Evolutionary conservation across 1,140 invertebrate genomes (phyloP).

Genomic region (Conus ventricosus): DNA sequence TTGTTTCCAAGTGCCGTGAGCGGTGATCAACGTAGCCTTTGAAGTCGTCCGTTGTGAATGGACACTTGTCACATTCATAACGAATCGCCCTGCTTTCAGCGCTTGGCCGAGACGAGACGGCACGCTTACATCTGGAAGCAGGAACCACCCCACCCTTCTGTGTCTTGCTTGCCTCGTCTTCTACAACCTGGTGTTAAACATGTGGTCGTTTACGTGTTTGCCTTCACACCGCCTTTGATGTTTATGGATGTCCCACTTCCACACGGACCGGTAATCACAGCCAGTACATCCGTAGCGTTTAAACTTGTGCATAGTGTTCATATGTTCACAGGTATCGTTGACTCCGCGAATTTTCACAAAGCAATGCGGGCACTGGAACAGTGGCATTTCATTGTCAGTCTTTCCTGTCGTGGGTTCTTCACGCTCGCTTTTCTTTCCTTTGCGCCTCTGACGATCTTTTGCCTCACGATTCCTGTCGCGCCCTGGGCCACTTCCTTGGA

Average conservation of each 20-base stretch:
- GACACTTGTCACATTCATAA: constrained; percentile 68
- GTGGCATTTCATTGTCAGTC: constrained; percentile 39
- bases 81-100: too few relatives aligned
- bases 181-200: constrained; percentile 67
- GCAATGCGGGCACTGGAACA: constrained; percentile 71
- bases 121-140: constrained; percentile 42
- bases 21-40: constrained; percentile 67
- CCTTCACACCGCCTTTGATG: constrained; percentile 72
- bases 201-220: constrained; percentile 70
- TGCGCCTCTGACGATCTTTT: too few relatives aligned
- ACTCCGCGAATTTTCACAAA: constrained; percentile 73
- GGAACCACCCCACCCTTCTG: constrained; percentile 37
- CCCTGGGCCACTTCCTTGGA: neutral
- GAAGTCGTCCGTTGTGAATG: constrained; percentile 62
- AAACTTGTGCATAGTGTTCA: constrained; percentile 74
- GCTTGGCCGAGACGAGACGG: neutral
- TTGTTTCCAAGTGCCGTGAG: constrained; percentile 47
- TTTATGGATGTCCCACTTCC: constrained; percentile 76
- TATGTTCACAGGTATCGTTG: constrained; percentile 74
- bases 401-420: neutral
- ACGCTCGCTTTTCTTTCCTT: neutral
- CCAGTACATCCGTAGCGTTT: constrained; percentile 73
- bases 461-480: too few relatives aligned
- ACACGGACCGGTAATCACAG: constrained; percentile 73
- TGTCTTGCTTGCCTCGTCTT: constrained; percentile 56